A percentile compares a stretch with the other conserved stretches of the same genome.
Conservation (phyloP, 2,888 invertebrate species). For the Drosophila mercatorum region DNA sequence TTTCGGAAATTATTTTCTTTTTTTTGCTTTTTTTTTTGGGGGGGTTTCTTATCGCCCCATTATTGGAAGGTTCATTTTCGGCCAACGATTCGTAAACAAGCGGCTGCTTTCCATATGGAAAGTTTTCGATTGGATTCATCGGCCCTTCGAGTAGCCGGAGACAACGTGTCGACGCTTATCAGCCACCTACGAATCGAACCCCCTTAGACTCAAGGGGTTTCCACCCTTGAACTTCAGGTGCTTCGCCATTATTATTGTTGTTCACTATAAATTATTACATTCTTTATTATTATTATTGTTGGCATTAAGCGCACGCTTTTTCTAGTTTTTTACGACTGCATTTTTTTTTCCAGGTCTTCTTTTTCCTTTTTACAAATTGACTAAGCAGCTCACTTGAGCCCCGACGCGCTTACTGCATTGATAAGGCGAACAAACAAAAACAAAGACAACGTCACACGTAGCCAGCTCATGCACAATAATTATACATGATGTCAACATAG, state of each 20-base stretch:
- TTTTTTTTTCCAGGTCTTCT: constrained; percentile 33
- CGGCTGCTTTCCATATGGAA: constrained; percentile 45
- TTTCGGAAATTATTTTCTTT: neutral
- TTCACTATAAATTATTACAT: constrained; percentile 4
- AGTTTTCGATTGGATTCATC: constrained; percentile 39
- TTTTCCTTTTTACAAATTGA: constrained; percentile 30
- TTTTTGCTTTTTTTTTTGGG: neutral
- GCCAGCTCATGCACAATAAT: constrained; percentile 53
- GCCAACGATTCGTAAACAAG: constrained; percentile 44
- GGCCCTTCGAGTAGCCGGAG: constrained; percentile 29
- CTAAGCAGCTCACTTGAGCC: constrained; percentile 23
- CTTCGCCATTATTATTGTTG: constrained; percentile 11
- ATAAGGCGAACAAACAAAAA: constrained; percentile 49
- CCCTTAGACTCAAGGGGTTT: neutral
- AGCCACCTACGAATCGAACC: neutral
- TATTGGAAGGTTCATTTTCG: constrained; percentile 23
- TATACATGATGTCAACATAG: constrained; percentile 13
- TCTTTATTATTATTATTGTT: constrained; percentile 50
- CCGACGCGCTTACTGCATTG: constrained; percentile 15
- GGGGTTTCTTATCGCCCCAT: constrained; percentile 29
- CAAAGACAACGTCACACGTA: constrained; percentile 59
- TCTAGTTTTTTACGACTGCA: constrained; percentile 52
- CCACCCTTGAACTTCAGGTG: constrained; percentile 62
- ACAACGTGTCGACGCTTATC: constrained; percentile 55
- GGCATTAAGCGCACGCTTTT: constrained; percentile 46